Evolutionary conservation across 2,888 invertebrate species (phyloP), one percentile per base, ranked within the genome.

Genomic region (Andrena hattorfiana): DNA sequence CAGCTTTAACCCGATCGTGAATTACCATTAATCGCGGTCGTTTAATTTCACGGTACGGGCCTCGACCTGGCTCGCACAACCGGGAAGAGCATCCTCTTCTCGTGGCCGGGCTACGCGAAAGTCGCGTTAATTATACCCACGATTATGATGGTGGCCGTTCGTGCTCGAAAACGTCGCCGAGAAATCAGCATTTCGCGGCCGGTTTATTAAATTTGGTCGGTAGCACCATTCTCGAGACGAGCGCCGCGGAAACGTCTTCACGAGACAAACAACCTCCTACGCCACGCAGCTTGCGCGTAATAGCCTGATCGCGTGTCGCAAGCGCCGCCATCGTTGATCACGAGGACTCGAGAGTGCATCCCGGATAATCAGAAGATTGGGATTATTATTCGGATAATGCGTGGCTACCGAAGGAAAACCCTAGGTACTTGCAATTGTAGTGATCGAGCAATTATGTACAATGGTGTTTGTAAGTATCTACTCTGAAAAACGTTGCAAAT

Each of bases 11-110:
- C 81, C 67, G 67, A 68, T 81, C 80, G 72, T 68, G 81, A 79
- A 79, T 81, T 81, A 81, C 79, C 81, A 79, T 81, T 81, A 79
- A 81, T 79, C 80, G 80, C 62, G 67, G 66, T 68, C 80, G 63
- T 81, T 81, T 79, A 81, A 81, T 79, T 81, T 81, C 81, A 81
- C 81, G 81, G 80, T 80, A 28, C 30, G 16, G 5, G 32, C 2
- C 35, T 7, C 42, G 10, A 28, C 56, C 23, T 23, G 56, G 60
- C 63, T 79, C 68, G 72, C 79, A 23, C 56, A 63, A 70, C 48
- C 77, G 49, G 23, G 20, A 16, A 13, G 66, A 42, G 67, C 51
- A 64, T 66, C 69, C 23, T 78, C 76, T 51, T 16, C 71, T 20
- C 26, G n/a, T 10, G 2, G 20, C 20, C 30, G 30, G 23, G 6